These are phyloP conservation scores for Bolinopsis microptera DNA, from an alignment of 37 sponge, comb jelly and placozoan genomes.

Conservation along the genomic window DNA sequence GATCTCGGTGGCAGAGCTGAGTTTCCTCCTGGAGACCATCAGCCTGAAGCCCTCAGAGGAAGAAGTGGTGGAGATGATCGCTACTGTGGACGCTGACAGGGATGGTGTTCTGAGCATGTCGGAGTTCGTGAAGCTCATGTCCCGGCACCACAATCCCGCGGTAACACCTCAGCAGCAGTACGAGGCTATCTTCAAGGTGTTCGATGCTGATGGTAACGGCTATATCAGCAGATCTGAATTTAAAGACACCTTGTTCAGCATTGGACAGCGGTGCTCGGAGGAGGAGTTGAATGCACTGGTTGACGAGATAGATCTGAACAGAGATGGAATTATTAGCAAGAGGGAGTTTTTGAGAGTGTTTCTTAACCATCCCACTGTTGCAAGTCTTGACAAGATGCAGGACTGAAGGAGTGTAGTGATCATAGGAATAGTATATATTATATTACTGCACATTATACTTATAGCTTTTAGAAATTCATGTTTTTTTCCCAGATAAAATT, in stretches of 20 bases:
- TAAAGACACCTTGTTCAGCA: conserved; percentile 58
- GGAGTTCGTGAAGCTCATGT: conserved; percentile 56
- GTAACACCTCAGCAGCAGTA: conserved; percentile 57
- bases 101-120: conserved; percentile 63
- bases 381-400: neutral
- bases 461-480: too few species aligned
- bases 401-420: too few species aligned
- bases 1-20: conserved; percentile 50
- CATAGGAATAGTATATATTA: too few species aligned
- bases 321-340: conserved; percentile 60
- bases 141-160: conserved; percentile 57
- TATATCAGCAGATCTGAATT: conserved; percentile 14
- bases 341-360: conserved; percentile 43
- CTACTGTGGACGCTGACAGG: conserved; percentile 2
- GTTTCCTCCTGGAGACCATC: conserved; percentile 43
- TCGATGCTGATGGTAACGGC: conserved; percentile 56
- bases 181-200: conserved; percentile 64
- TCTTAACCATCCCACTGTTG: neutral
- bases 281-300: conserved; percentile 13
- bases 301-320: conserved; percentile 38
- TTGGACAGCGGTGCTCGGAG: conserved; percentile 58
- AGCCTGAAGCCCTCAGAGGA: conserved; percentile 40
- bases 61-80: conserved; percentile 57
- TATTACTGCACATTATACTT: too few species aligned
- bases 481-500: too few species aligned